Evolutionary conservation across 2,113 vertebrate species (phyloP).

Genomic region (zebrafish (Danio rerio)): DNA sequence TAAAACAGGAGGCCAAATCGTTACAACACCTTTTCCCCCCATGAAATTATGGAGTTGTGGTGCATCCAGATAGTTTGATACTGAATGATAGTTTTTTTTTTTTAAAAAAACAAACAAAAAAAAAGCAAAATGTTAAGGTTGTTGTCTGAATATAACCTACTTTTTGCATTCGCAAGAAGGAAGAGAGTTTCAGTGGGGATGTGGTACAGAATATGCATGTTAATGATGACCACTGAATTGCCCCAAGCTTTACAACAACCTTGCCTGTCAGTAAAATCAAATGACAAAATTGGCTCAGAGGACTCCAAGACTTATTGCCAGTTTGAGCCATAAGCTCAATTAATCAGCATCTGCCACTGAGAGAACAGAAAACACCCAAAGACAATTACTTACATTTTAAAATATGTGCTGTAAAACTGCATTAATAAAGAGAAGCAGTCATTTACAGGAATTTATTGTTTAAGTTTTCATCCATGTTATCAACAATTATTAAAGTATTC

Average conservation of each 20-base stretch:
- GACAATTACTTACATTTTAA: background rate
- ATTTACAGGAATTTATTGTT: background rate
- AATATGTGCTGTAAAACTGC: background rate
- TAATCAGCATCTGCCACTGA: background rate
- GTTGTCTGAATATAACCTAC: background rate
- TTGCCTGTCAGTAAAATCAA: slow-evolving; percentile 6
- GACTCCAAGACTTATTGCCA: background rate
- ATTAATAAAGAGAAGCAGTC: background rate
- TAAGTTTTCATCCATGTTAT: background rate
- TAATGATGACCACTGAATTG: slow-evolving; percentile 10
- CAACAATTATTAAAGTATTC: no score
- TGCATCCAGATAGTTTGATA: background rate
- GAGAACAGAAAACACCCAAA: background rate
- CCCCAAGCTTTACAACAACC: slow-evolving; percentile 8
- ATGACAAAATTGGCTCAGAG: slow-evolving; percentile 4
- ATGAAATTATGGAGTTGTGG: background rate
- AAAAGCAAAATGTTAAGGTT: background rate
- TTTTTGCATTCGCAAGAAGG: background rate
- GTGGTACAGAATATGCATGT: background rate
- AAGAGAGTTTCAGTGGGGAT: background rate
- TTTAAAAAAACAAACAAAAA: background rate
- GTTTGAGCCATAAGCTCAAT: background rate
- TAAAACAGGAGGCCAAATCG: background rate
- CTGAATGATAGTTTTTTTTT: background rate
- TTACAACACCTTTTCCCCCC: background rate